Percentiles rank a stretch among this genome's conserved stretches.
These are phyloP conservation scores for Sarcophaga caerulescens DNA, from an alignment of 2,888 invertebrate genomes.

Conservation along the genomic window DNA sequence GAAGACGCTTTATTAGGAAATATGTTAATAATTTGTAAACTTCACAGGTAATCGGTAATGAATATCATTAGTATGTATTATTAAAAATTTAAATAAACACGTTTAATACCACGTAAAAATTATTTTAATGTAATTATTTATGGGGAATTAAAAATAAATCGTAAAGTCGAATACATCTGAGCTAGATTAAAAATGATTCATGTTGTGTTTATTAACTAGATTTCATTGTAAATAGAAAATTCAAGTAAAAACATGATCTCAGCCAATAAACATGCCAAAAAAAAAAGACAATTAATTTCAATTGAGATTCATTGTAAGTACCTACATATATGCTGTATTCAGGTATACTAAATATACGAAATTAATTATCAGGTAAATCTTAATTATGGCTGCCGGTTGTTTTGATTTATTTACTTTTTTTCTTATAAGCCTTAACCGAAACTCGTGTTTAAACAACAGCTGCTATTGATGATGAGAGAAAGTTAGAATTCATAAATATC, in stretches of 20 bases:
- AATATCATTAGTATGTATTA: too few species aligned
- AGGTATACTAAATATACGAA: neutral
- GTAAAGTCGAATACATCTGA: neutral
- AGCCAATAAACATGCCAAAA: neutral
- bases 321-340: too few species aligned
- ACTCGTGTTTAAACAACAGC: neutral
- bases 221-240: neutral
- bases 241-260: neutral
- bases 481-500: neutral
- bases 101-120: too few species aligned
- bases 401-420: neutral
- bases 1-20: too few species aligned
- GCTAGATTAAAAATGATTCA: neutral
- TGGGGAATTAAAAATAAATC: neutral
- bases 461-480: neutral
- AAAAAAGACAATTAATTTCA: neutral
- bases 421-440: neutral
- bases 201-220: neutral
- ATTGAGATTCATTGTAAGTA: too few species aligned
- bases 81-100: too few species aligned
- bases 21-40: too few species aligned
- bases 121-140: neutral
- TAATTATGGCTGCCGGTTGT: neutral
- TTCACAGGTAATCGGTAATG: too few species aligned
- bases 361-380: neutral